Base-by-base conservation (phyloP, 2,888 invertebrate genomes). In the Eristalis tenax region DNA sequence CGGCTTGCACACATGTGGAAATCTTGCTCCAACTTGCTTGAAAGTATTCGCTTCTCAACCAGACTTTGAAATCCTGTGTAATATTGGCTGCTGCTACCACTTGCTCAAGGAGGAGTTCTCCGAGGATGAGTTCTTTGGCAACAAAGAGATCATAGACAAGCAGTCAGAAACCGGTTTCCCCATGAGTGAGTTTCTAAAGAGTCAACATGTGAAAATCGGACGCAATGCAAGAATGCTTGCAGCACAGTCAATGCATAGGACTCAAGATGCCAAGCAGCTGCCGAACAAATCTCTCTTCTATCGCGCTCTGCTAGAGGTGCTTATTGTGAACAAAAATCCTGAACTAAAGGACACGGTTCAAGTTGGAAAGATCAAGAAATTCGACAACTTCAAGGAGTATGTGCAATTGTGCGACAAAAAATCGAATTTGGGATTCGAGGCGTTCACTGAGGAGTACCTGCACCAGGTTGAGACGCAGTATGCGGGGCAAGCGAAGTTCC, bases 1-100 rank as follows among this genome's bases (percentile, higher is more conserved):
- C 23, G 98, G 98, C 13, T 94, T 98, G 8, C 98, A 98, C 91
- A 98, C 98, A 0, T 98, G 98, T 92, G 98, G 98, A 0, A 95
- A 97, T 93, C 93, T 98, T 6, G 96, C 96, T 0, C 94, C 97
- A 1, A 95, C 95, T 13, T 95, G 96, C 57, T 93, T 98, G 0
- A 95, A 95, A 84, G 94, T 97, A 15, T 98, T 97, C 91, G 91
- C 93, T 4, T 90, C 92, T 0, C 95, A 94, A 81, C 78, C 93
- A 0, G 91, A 94, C 32, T 94, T 96, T 0, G 94, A 93, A 80
- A 94, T 95, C 0, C 91, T 98, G 0, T 96, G 97, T 90, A 96
- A 96, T 91, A 96, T 98, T 50, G 97, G 98, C 0, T 99, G 98
- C 91, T 98, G 98, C 91, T 98, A 98, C 93, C 97, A 98, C 92